A percentile compares a stretch with the other conserved stretches of the same genome.
phyloP scores from a whole-genome alignment of 1,140 invertebrate genomes.

The Leguminivora glycinivorella region DNA sequence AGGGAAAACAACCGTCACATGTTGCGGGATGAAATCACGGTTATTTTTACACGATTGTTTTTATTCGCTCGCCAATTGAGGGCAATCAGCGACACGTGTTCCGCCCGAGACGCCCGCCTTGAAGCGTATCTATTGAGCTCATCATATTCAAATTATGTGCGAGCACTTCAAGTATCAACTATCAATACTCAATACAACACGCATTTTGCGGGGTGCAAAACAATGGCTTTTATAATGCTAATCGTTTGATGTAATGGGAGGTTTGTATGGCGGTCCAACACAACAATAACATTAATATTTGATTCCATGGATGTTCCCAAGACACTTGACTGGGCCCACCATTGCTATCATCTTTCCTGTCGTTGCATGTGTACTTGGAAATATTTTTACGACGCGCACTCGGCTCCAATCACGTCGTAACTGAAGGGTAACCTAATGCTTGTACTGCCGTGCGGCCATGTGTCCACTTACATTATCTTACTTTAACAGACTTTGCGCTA shows the following conservation, averaged over 20 bases:
- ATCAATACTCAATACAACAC: background rate
- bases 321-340: constrained; percentile 48
- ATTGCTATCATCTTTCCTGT: constrained; percentile 47
- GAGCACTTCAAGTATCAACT: background rate
- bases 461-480: constrained; percentile 49
- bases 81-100: constrained; percentile 77
- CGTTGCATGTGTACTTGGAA: constrained; percentile 39
- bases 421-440: constrained; percentile 60
- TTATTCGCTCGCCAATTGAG: constrained; percentile 78
- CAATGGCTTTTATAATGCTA: constrained; percentile 26
- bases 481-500: constrained; percentile 29
- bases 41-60: constrained; percentile 78
- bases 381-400: constrained; percentile 65
- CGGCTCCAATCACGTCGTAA: constrained; percentile 60
- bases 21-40: constrained; percentile 76
- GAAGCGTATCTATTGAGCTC: constrained; percentile 64
- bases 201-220: constrained; percentile 1
- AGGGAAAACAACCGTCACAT: constrained; percentile 72
- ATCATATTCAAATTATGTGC: constrained; percentile 31
- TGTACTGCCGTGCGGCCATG: constrained; percentile 43
- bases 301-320: constrained; percentile 47
- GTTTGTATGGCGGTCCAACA: constrained; percentile 3
- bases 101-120: constrained; percentile 65
- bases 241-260: constrained; percentile 10
- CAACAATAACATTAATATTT: background rate